phyloP scores from a whole-genome alignment of 2,888 invertebrate genomes.

The Lepeophtheirus nordmannii region DNA sequence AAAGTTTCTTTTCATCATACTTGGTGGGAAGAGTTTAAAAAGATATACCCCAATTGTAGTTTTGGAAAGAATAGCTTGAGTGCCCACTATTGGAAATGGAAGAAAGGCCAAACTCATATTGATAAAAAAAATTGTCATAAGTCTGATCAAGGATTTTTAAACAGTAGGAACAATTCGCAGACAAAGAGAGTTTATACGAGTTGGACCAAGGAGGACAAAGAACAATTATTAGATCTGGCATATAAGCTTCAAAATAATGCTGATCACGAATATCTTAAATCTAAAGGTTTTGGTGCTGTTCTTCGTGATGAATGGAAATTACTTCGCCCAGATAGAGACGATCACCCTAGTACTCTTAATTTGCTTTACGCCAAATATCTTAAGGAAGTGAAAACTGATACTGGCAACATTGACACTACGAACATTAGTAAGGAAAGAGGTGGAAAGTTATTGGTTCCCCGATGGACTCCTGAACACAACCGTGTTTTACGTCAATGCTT shows the following conservation, averaged over 20 bases:
- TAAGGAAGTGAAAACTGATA: neutral
- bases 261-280: neutral
- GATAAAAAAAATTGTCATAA: neutral
- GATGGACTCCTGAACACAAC: conserved; percentile 12
- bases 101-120: conserved; percentile 10
- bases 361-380: conserved; percentile 7
- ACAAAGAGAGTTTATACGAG: neutral
- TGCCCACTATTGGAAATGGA: conserved; percentile 21
- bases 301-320: conserved; percentile 16
- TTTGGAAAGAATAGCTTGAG: conserved; percentile 17
- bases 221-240: neutral
- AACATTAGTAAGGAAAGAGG: neutral
- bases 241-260: neutral
- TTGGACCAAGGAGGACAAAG: neutral
- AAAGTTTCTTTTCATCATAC: conserved; percentile 14
- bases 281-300: conserved; percentile 7
- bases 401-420: neutral
- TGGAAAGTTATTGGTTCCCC: neutral
- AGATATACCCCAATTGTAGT: conserved; percentile 9
- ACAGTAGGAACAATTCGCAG: neutral
- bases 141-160: neutral
- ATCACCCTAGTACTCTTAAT: neutral
- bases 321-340: neutral
- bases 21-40: conserved; percentile 14
- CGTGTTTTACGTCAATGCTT: neutral